Conservation (phyloP, 2,113 vertebrate genomes). For the Macroglossus sobrinus region DNA sequence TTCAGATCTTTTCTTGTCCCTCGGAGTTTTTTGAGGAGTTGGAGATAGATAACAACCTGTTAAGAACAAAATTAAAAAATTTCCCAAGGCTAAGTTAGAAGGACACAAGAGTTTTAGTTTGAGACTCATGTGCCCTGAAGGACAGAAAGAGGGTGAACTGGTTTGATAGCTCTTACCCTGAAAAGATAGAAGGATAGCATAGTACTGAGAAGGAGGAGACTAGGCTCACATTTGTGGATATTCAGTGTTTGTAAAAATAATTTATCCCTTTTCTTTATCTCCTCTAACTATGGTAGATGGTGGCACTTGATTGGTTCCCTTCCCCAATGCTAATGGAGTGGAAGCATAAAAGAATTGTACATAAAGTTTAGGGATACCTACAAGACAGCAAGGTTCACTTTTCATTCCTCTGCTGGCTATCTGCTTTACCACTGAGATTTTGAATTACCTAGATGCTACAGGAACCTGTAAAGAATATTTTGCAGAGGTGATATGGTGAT, state of each 20-base stretch:
- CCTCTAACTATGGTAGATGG: neutral
- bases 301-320: neutral
- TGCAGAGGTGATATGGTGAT: neutral
- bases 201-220: neutral
- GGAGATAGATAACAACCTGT: neutral
- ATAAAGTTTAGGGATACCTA: neutral
- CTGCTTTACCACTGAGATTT: neutral
- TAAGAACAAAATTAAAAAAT: neutral
- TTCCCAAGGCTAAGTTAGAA: neutral
- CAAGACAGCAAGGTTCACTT: neutral
- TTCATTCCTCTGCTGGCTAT: neutral
- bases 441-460: neutral
- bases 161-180: neutral
- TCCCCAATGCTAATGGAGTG: neutral
- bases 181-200: neutral
- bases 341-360: neutral
- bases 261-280: neutral
- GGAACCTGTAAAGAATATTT: neutral
- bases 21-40: neutral
- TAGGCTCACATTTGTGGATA: neutral
- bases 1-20: neutral
- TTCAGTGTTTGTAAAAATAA: neutral
- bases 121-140: neutral
- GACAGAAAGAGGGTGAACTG: neutral
- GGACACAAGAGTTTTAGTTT: neutral